Percentiles rank a stretch among this genome's conserved stretches.
These are phyloP conservation scores for Macrosoma leucophasiata DNA, from an alignment of 2,888 invertebrate genomes.

Conservation along the genomic window DNA sequence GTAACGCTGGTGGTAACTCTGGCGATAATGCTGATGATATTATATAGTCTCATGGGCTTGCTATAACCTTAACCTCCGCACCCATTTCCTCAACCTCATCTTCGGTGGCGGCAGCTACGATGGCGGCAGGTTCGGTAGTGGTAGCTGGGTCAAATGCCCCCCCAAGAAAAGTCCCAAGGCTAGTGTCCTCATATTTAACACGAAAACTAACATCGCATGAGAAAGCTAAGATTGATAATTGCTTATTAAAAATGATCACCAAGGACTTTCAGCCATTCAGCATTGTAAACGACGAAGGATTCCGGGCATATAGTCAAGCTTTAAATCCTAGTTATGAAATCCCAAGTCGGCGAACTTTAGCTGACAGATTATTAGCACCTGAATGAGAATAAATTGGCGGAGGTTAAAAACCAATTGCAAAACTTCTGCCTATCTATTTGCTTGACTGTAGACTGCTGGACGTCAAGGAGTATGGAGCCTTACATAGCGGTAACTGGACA, in stretches of 20 bases:
- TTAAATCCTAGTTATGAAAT: slow-evolving; percentile 14
- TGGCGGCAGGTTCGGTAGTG: too few species aligned
- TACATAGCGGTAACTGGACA: slow-evolving; percentile 23
- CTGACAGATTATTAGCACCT: slow-evolving; percentile 1
- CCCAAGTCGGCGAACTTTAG: slow-evolving; percentile 13
- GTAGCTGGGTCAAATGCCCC: too few species aligned
- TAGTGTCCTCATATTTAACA: neutral
- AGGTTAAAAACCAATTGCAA: slow-evolving; percentile 1
- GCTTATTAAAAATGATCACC: neutral
- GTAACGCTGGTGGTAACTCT: too few species aligned
- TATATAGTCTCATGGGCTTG: too few species aligned
- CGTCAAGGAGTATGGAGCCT: slow-evolving; percentile 11
- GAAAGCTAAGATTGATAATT: neutral
- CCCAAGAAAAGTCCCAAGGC: neutral
- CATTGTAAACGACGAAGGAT: slow-evolving; percentile 18
- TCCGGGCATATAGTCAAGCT: slow-evolving; percentile 5
- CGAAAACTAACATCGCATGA: neutral
- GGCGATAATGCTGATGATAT: too few species aligned
- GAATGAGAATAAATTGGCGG: slow-evolving; percentile 4
- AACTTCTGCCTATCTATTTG: slow-evolving; percentile 12
- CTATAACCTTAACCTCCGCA: too few species aligned
- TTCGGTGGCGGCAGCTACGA: too few species aligned
- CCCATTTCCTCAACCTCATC: too few species aligned
- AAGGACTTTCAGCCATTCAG: slow-evolving; percentile 12
- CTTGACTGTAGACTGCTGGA: slow-evolving; percentile 21